phyloP scores from a whole-genome alignment of 2,888 invertebrate species.

The Oligia fasciuncula region DNA sequence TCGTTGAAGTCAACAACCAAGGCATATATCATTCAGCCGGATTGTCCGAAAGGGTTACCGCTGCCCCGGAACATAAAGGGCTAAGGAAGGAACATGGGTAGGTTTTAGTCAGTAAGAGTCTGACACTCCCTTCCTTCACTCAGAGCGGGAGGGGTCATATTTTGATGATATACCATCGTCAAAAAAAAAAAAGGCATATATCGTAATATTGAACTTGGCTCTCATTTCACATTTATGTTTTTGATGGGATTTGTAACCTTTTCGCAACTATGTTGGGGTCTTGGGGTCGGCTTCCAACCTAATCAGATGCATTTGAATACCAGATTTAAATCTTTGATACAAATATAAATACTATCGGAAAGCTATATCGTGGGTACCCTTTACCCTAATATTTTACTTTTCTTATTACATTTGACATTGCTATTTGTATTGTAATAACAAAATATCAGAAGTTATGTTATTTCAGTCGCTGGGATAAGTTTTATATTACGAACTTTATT shows the following conservation, averaged over 20 bases:
- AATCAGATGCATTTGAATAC: not conserved
- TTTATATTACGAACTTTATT: slow-evolving; percentile 24
- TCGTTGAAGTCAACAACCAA: too few species aligned
- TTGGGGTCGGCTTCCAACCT: not conserved
- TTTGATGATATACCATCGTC: too few species aligned
- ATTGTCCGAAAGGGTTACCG: too few species aligned
- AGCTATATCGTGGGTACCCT: slow-evolving; percentile 25
- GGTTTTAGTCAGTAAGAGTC: too few species aligned
- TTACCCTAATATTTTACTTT: slow-evolving; percentile 49
- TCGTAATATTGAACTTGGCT: too few species aligned
- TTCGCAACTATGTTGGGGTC: not conserved
- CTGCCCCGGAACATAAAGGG: too few species aligned
- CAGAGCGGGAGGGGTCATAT: too few species aligned
- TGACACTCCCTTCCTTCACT: too few species aligned
- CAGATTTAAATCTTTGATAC: slow-evolving; percentile 4
- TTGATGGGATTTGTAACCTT: not conserved
- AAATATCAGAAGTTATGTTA: slow-evolving; percentile 36
- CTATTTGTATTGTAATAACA: slow-evolving; percentile 37
- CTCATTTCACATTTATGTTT: too few species aligned
- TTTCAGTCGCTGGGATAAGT: slow-evolving; percentile 6
- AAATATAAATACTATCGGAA: slow-evolving; percentile 51
- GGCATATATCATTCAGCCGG: too few species aligned
- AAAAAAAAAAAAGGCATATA: too few species aligned
- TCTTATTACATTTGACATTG: slow-evolving; percentile 44
- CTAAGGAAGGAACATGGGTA: too few species aligned